Evolutionary conservation across 2,797 vertebrate genomes (phyloP).

Genomic region (Myotis findleyi): DNA sequence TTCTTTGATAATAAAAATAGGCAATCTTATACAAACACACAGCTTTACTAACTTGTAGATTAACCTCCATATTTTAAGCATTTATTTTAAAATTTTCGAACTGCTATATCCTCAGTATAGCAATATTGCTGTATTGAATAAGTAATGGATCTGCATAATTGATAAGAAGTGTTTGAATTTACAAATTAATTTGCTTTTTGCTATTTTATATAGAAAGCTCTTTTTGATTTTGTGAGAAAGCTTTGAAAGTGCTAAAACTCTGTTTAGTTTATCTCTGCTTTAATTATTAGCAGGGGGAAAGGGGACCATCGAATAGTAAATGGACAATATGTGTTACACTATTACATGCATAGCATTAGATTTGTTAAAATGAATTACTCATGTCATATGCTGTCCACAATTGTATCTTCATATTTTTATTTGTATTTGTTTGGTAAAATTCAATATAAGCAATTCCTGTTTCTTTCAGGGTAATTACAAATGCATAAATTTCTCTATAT

Average conservation of each 20-base stretch:
- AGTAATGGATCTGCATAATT: background rate
- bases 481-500: background rate
- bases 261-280: background rate
- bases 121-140: background rate
- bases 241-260: background rate
- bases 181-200: conserved; percentile 10
- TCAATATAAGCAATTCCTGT: background rate
- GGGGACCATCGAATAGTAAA: background rate
- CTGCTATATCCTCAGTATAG: background rate
- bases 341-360: background rate
- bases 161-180: background rate
- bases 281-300: background rate
- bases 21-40: background rate
- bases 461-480: conserved; percentile 6
- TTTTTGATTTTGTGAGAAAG: background rate
- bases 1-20: background rate
- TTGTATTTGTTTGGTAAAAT: background rate
- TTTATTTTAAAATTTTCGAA: background rate
- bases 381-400: background rate
- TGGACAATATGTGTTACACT: background rate
- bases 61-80: background rate
- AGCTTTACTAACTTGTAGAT: conserved; percentile 24
- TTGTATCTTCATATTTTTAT: background rate
- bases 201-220: background rate
- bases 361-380: conserved; percentile 36